A percentile compares a stretch with the other conserved stretches of the same genome.
These are phyloP conservation scores for Piprites chloris DNA, from an alignment of 2,113 vertebrate species.

Conservation along the genomic window DNA sequence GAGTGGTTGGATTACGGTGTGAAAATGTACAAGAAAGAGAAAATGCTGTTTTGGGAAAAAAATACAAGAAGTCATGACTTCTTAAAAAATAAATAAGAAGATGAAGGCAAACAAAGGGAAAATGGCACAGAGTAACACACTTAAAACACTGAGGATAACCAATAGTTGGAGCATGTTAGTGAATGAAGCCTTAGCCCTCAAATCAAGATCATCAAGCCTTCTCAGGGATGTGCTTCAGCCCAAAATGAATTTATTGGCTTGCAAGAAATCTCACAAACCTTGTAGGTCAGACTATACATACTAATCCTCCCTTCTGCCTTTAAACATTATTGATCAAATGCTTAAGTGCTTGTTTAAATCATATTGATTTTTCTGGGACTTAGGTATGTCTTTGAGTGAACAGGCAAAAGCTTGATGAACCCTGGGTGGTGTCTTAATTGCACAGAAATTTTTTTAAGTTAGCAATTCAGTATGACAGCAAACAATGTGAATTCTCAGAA, in stretches of 20 bases:
- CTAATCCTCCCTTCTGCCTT: not conserved
- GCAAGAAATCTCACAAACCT: not conserved
- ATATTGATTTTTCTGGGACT: not conserved
- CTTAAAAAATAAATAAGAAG: not conserved
- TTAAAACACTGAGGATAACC: not conserved
- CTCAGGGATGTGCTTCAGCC: not conserved
- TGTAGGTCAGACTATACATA: not conserved
- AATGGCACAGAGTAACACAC: not conserved
- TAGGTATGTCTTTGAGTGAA: not conserved
- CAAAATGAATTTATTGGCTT: not conserved
- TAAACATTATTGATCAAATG: not conserved
- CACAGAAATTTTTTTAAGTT: not conserved
- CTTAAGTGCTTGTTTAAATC: not conserved
- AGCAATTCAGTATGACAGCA: not conserved
- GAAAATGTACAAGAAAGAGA: not conserved
- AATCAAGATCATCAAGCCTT: not conserved
- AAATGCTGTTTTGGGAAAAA: not conserved
- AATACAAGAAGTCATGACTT: not conserved
- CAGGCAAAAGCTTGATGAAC: not conserved
- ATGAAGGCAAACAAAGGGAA: not conserved
- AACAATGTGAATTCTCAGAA: not conserved
- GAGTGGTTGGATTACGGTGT: not conserved
- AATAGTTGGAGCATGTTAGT: not conserved
- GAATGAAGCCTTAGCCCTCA: not conserved
- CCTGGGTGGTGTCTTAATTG: not conserved